These are phyloP conservation scores for Chrysochloris asiatica DNA, from an alignment of 2,113 vertebrate genomes.

Conservation along the genomic window DNA sequence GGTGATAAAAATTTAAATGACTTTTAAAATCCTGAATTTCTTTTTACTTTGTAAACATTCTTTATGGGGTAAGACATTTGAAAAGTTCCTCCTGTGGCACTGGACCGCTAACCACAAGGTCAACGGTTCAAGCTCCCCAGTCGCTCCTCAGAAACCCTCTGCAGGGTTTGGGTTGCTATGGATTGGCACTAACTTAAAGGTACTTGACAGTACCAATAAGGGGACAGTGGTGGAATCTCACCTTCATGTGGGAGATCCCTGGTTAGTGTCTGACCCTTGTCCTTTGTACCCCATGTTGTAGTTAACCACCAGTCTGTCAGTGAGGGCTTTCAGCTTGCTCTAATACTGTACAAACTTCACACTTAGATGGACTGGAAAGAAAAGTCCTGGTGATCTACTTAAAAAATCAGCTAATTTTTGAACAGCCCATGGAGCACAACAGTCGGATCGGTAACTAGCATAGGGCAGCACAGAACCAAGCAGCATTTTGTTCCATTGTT, in stretches of 20 bases:
- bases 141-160: too few species aligned
- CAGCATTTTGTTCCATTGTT: not conserved
- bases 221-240: not conserved
- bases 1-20: not conserved
- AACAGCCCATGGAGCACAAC: not conserved
- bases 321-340: not conserved
- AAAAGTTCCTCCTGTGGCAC: not conserved
- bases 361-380: not conserved
- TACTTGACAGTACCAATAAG: too few species aligned
- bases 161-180: too few species aligned
- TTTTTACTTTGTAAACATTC: slow-evolving; percentile 6
- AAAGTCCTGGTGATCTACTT: not conserved
- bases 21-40: not conserved
- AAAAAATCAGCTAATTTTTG: not conserved
- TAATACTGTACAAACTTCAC: not conserved
- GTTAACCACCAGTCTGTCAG: not conserved
- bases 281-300: not conserved
- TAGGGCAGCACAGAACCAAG: not conserved
- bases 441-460: not conserved
- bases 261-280: too few species aligned
- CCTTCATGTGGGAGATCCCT: not conserved
- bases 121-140: too few species aligned
- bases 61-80: not conserved
- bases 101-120: too few species aligned
- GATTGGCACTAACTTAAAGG: too few species aligned